Base-by-base conservation (phyloP, 1,140 invertebrate species). In the Microvelia longipes region DNA sequence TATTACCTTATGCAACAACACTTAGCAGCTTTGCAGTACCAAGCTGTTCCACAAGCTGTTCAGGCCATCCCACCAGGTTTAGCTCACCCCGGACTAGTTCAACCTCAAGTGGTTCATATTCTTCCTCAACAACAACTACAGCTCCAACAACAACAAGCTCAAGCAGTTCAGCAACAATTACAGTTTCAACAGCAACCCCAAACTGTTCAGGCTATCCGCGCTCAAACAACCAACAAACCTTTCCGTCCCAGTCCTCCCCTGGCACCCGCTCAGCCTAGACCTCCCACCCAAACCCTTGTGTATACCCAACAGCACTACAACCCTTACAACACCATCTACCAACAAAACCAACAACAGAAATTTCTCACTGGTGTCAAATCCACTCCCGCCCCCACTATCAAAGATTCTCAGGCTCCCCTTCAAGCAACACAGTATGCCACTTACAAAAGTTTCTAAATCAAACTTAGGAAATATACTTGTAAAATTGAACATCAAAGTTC, bases 301-400 rank as follows among this genome's bases (percentile, higher is more conserved):
- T 64, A 64, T 25, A 24, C 62, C 5, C 15, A 26, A 24, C 62
- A 15, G 15, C 35, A 50, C 19, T 64, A 64, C 24, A 64, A 64
- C 25, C 62, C 62, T 26, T 64, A 64, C 62, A 64, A 64, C 62
- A 64, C 62, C 62, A 64, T 64, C 24, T 64, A 64, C 24, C 62
- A 64, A 24, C 62, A 64, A 24, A 5, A 64, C 5, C 62, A 64
- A 24, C 62, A 64, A 24, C 62, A 24, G 15, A 64, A 64, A 26
- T 64, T 24, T 25, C 15, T 24, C 11, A 13, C 62, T 13, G 62
- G 62, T 2, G 62, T 26, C 62, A 64, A 64, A 26, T 64, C 62
- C 2, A 64, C 62, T 64, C 62, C 62, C 24, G 25, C 62, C 5
- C 62, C 62, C 5, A 5, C 62, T 26, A 2, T 64, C 11, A 64